These are phyloP conservation scores for Scomber japonicus DNA, from an alignment of 2,113 vertebrate genomes.

Conservation along the genomic window DNA sequence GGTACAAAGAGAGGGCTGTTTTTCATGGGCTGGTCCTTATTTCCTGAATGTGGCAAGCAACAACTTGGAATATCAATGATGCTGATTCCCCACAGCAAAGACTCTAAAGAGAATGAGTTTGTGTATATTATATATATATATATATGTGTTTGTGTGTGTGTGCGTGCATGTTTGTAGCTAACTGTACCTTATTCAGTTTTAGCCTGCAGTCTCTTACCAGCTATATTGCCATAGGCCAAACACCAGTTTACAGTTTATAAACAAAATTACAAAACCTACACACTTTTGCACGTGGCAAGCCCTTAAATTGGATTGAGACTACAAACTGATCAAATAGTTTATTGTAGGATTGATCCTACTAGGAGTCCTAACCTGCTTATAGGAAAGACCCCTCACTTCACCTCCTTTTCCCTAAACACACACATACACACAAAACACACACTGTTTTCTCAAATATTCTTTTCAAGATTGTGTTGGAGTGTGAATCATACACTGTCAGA, in stretches of 20 bases:
- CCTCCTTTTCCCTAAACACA: constrained; percentile 8
- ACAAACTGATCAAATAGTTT: constrained; percentile 78
- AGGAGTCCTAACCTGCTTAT: constrained; percentile 72
- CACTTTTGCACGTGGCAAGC: constrained; percentile 54
- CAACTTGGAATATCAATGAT: constrained; percentile 83
- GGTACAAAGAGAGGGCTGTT: constrained; percentile 78
- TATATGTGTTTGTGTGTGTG: constrained; percentile 9
- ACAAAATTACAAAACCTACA: constrained; percentile 63
- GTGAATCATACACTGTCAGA: constrained; percentile 38
- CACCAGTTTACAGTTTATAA: constrained; percentile 68
- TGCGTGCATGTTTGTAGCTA: constrained; percentile 14
- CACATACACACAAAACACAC: constrained; percentile 26
- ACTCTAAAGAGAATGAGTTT: constrained; percentile 22
- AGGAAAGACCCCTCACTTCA: constrained; percentile 32
- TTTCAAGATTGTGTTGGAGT: constrained; percentile 16
- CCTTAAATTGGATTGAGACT: constrained; percentile 75
- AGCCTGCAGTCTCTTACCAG: constrained; percentile 41
- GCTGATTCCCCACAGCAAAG: constrained; percentile 53
- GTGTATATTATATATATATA: constrained; percentile 18
- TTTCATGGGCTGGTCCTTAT: constrained; percentile 81
- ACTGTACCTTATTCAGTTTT: constrained; percentile 51
- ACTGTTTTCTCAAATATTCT: constrained; percentile 32
- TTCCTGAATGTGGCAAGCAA: constrained; percentile 81
- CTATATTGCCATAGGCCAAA: constrained; percentile 58
- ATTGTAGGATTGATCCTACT: constrained; percentile 72